Evolutionary conservation across 2,113 vertebrate genomes (phyloP).

Genomic region (Chroicocephalus ridibundus): DNA sequence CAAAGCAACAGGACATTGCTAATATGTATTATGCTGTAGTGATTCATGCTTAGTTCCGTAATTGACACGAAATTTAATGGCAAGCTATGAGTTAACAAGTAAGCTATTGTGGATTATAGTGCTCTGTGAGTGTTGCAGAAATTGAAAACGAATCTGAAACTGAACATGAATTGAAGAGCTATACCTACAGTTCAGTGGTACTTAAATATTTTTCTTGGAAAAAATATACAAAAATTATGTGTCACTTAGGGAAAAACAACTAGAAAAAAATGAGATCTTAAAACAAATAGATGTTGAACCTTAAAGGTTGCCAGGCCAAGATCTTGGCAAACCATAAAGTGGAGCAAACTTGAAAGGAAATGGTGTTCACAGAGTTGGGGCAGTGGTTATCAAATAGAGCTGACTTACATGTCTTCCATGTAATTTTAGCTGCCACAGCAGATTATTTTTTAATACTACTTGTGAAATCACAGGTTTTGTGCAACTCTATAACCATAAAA

Average conservation of each 20-base stretch:
- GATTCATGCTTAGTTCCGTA: background rate
- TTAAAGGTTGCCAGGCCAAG: background rate
- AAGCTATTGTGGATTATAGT: background rate
- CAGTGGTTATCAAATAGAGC: background rate
- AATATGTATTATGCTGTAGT: background rate
- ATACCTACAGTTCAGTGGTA: background rate
- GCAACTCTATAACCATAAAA: background rate
- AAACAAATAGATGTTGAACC: background rate
- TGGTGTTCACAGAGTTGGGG: background rate
- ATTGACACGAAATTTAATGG: background rate
- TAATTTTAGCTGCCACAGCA: background rate
- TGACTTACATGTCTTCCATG: background rate
- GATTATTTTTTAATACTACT: background rate
- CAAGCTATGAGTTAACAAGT: background rate
- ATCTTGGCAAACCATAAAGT: background rate
- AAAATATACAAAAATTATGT: background rate
- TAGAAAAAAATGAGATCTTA: background rate
- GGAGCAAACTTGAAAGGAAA: background rate
- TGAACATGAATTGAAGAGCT: background rate
- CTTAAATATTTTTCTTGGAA: background rate
- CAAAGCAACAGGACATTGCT: background rate
- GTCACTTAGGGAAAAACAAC: background rate
- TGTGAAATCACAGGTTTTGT: background rate
- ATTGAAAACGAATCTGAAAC: background rate
- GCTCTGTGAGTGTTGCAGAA: background rate